These are phyloP conservation scores for Emydocephalus ijimae DNA, from an alignment of 2,113 vertebrate genomes.

Conservation along the genomic window DNA sequence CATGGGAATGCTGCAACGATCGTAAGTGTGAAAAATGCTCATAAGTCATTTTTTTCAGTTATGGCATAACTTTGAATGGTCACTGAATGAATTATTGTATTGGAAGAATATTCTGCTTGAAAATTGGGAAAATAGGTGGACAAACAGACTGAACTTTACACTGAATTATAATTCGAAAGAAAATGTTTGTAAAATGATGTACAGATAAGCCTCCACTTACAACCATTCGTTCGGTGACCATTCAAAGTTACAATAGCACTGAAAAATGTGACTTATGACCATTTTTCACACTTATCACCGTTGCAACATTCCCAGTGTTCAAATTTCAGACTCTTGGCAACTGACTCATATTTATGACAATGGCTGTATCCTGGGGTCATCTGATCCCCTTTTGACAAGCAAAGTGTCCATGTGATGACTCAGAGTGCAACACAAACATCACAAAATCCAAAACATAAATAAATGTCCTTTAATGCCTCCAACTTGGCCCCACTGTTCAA, in stretches of 20 bases:
- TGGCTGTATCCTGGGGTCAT: not conserved
- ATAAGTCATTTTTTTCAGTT: not conserved
- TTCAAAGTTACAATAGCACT: too few relatives aligned
- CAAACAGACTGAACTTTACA: not conserved
- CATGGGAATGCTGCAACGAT: not conserved
- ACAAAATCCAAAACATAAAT: too few relatives aligned
- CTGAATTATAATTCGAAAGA: not conserved
- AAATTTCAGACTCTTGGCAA: too few relatives aligned
- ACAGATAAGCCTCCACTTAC: too few relatives aligned
- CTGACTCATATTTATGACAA: too few relatives aligned
- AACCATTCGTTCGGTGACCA: too few relatives aligned
- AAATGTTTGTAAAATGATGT: not conserved
- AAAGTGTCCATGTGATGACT: not conserved
- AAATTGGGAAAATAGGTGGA: not conserved
- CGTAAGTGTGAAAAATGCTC: not conserved
- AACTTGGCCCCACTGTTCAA: too few relatives aligned
- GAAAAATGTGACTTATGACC: too few relatives aligned
- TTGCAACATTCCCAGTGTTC: too few relatives aligned
- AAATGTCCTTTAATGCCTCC: too few relatives aligned
- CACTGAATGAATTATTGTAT: not conserved
- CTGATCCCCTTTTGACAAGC: not conserved
- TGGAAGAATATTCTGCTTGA: not conserved
- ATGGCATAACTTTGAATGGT: not conserved
- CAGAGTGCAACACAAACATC: too few relatives aligned
- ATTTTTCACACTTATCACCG: too few relatives aligned